Evolutionary conservation across 2,113 vertebrate species (phyloP).

Genomic region (Trogon surrucura): DNA sequence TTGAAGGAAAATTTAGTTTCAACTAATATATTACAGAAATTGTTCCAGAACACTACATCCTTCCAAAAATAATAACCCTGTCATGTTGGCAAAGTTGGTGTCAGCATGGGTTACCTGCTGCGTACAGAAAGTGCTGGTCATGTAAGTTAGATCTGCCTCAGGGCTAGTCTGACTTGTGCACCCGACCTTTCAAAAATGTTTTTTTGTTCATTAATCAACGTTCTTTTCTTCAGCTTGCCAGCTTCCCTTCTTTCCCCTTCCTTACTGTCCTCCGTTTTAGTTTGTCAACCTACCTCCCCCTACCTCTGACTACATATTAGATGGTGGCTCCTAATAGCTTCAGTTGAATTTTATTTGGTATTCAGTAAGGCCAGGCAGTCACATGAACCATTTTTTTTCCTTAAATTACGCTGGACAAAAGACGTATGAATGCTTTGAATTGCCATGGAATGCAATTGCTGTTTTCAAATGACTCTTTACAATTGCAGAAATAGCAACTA

Average conservation of each 20-base stretch:
- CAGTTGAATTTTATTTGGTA: constrained; percentile 32
- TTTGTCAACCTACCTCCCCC: constrained; percentile 29
- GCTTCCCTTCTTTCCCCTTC: constrained; percentile 56
- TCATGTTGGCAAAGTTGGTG: constrained; percentile 74
- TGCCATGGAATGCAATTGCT: neutral
- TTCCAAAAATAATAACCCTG: constrained; percentile 78
- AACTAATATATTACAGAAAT: constrained; percentile 74
- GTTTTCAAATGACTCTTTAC: neutral
- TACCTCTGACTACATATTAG: neutral
- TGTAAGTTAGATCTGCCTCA: constrained; percentile 72
- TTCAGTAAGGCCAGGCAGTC: neutral
- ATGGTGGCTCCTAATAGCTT: neutral
- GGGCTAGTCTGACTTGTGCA: constrained; percentile 69
- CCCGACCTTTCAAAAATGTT: constrained; percentile 77
- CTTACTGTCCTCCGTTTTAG: constrained; percentile 56
- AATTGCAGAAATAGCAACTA: neutral
- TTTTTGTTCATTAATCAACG: constrained; percentile 77
- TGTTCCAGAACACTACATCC: constrained; percentile 74
- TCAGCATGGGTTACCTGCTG: constrained; percentile 77
- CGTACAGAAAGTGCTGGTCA: constrained; percentile 64
- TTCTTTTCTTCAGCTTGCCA: constrained; percentile 68
- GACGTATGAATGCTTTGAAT: neutral
- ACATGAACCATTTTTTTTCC: accelerated
- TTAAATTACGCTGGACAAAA: neutral
- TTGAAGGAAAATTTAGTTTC: constrained; percentile 71